phyloP scores from a whole-genome alignment of 1,140 invertebrate species.

The Drosophila pandora region DNA sequence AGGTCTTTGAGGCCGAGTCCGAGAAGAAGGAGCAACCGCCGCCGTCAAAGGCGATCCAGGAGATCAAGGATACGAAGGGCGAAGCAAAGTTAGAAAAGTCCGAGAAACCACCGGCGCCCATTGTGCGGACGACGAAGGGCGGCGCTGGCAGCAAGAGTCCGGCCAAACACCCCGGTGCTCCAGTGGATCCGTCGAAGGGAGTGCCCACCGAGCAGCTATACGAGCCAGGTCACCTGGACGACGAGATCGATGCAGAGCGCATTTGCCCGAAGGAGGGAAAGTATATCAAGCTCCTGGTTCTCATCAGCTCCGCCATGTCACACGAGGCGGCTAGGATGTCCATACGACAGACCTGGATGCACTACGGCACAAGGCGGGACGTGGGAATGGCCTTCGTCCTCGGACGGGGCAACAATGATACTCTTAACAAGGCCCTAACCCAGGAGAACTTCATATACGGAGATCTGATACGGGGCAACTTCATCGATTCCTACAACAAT shows the following conservation, averaged over 20 bases:
- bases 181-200: slow-evolving; percentile 71
- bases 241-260: slow-evolving; percentile 85
- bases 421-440: slow-evolving; percentile 85
- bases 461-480: slow-evolving; percentile 91
- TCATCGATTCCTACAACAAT: slow-evolving; percentile 94
- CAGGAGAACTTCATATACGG: slow-evolving; percentile 89
- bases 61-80: slow-evolving; percentile 42
- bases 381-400: slow-evolving; percentile 91
- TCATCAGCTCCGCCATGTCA: slow-evolving; percentile 92
- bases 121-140: slow-evolving; percentile 37
- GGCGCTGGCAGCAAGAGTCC: slow-evolving; percentile 16
- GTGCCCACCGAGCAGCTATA: slow-evolving; percentile 86
- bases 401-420: slow-evolving; percentile 86
- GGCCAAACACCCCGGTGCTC: slow-evolving; percentile 7
- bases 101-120: slow-evolving; percentile 29
- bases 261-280: slow-evolving; percentile 88
- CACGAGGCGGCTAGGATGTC: slow-evolving; percentile 91
- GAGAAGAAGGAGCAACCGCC: slow-evolving; percentile 21
- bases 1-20: slow-evolving; percentile 13
- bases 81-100: slow-evolving; percentile 16
- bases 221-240: slow-evolving; percentile 86
- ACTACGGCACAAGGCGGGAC: slow-evolving; percentile 89
- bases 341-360: slow-evolving; percentile 94
- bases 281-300: slow-evolving; percentile 88
- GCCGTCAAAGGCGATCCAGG: slow-evolving; percentile 61